These are phyloP conservation scores for Cheilosia variabilis DNA, from an alignment of 2,888 invertebrate genomes.

Conservation along the genomic window DNA sequence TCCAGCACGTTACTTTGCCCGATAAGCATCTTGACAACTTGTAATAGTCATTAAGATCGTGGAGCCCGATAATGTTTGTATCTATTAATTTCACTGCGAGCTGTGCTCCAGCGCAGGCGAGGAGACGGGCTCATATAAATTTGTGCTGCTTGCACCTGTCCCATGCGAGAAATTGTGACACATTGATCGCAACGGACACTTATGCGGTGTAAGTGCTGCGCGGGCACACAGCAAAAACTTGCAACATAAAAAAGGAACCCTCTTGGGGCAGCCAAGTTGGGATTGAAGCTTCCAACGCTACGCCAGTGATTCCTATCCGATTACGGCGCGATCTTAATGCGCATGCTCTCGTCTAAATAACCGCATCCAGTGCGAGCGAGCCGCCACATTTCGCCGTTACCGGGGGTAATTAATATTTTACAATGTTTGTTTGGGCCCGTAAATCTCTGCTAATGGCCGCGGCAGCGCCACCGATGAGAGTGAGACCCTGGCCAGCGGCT, in stretches of 20 bases:
- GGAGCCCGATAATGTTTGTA: conserved; percentile 74
- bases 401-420: conserved; percentile 72
- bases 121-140: conserved; percentile 62
- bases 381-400: conserved; percentile 60
- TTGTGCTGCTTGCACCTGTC: conserved; percentile 73
- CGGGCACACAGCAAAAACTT: not conserved
- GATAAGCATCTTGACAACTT: conserved; percentile 75
- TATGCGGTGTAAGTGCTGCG: conserved; percentile 54
- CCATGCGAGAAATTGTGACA: conserved; percentile 69
- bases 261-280: conserved; percentile 47
- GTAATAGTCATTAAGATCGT: conserved; percentile 76
- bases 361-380: conserved; percentile 37
- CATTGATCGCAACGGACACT: conserved; percentile 64
- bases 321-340: conserved; percentile 58
- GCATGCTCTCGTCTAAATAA: conserved; percentile 42
- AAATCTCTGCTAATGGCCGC: conserved; percentile 61
- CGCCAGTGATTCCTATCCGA: conserved; percentile 51
- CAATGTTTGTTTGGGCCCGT: conserved; percentile 61
- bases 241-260: conserved; percentile 13
- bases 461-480: conserved; percentile 16
- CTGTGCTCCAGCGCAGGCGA: conserved; percentile 41
- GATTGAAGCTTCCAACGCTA: conserved; percentile 56
- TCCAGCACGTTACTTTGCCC: conserved; percentile 74
- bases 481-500: conserved; percentile 12
- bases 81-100: conserved; percentile 70